A percentile compares a stretch with the other conserved stretches of the same genome.
Conservation (phyloP, 2,113 vertebrate genomes). For the Paradisaea rubra region DNA sequence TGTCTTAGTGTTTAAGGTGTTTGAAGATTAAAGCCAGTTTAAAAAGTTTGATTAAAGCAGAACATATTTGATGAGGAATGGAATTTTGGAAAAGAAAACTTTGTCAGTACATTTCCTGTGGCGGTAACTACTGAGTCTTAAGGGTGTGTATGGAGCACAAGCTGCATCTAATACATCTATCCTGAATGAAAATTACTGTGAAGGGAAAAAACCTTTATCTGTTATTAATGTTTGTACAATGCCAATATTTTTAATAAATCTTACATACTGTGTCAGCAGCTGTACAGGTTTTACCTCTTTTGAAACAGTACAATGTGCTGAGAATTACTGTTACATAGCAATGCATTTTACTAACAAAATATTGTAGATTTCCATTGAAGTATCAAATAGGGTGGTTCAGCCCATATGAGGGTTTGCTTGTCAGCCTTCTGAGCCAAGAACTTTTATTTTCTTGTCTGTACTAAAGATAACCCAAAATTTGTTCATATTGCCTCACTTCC, state of each 20-base stretch:
- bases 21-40: background rate
- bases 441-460: background rate
- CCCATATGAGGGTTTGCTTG: background rate
- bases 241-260: background rate
- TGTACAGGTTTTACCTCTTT: background rate
- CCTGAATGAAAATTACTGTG: background rate
- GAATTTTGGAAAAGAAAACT: background rate
- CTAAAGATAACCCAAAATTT: background rate
- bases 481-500: background rate
- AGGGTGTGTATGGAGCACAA: background rate
- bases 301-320: background rate
- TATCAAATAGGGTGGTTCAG: background rate
- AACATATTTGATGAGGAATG: background rate
- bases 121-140: background rate
- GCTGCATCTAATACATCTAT: background rate
- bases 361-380: background rate
- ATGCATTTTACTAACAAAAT: background rate
- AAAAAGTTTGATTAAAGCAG: background rate
- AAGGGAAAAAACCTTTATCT: accelerated
- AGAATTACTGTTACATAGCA: background rate
- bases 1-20: background rate
- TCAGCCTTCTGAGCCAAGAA: background rate
- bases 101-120: background rate
- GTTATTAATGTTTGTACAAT: background rate
- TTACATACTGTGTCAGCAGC: background rate